These are phyloP conservation scores for Epicauta chinensis DNA, from an alignment of 1,140 invertebrate species.

Conservation along the genomic window DNA sequence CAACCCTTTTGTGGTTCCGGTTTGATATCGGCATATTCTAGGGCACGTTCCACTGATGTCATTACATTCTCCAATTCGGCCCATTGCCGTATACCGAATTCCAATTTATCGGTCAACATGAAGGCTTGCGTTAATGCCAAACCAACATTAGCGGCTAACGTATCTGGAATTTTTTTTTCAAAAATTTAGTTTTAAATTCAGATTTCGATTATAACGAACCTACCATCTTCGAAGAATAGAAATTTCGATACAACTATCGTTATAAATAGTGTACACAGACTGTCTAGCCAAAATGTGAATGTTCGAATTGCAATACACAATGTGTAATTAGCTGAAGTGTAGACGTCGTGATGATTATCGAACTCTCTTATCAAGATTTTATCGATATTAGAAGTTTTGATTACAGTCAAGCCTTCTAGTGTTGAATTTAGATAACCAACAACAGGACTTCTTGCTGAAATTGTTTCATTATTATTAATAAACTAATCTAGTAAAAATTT, in stretches of 20 bases:
- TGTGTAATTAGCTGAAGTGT: constrained; percentile 53
- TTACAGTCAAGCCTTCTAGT: constrained; percentile 59
- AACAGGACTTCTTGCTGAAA: constrained; percentile 51
- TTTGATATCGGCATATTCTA: constrained; percentile 63
- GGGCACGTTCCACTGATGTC: constrained; percentile 71
- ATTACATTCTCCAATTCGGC: constrained; percentile 81
- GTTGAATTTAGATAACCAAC: constrained; percentile 63
- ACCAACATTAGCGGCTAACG: constrained; percentile 68
- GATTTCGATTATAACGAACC: too few relatives aligned
- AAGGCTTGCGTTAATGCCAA: constrained; percentile 75
- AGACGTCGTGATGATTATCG: constrained; percentile 46
- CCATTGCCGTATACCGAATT: constrained; percentile 82
- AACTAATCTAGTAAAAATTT: background rate
- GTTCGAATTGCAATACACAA: constrained; percentile 21
- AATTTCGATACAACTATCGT: constrained; percentile 26
- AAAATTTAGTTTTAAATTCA: too few relatives aligned
- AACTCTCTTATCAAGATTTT: constrained; percentile 51
- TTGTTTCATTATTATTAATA: constrained; percentile 1
- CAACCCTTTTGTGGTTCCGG: constrained; percentile 38
- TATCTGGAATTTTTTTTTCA: constrained; percentile 74
- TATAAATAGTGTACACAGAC: background rate
- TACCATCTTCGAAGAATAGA: constrained; percentile 35
- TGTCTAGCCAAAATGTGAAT: constrained; percentile 38
- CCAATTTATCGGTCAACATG: constrained; percentile 69
- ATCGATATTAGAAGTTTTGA: constrained; percentile 55